Percentiles rank a stretch among this genome's conserved stretches.
These are phyloP conservation scores for Acromyrmex echinatior DNA, from an alignment of 1,140 invertebrate species.

Conservation along the genomic window DNA sequence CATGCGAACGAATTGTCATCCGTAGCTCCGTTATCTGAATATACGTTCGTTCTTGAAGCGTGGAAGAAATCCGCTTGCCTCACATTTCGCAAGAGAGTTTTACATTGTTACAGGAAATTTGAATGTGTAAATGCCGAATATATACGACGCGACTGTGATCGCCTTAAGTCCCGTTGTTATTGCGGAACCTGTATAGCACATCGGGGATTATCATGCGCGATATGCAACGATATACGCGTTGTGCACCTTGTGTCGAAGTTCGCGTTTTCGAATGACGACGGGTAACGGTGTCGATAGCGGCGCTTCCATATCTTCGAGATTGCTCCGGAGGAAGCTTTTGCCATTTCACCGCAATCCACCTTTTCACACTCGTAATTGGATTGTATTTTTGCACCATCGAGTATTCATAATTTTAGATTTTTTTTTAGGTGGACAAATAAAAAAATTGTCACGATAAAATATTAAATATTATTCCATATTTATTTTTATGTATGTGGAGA, in stretches of 20 bases:
- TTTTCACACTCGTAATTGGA: not conserved
- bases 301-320: slow-evolving; percentile 14
- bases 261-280: slow-evolving; percentile 32
- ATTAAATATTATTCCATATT: not conserved
- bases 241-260: slow-evolving; percentile 65
- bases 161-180: slow-evolving; percentile 58
- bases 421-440: not conserved
- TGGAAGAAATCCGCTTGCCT: slow-evolving; percentile 37
- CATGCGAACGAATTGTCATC: slow-evolving; percentile 43
- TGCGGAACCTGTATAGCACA: slow-evolving; percentile 40
- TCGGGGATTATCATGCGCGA: slow-evolving; percentile 63
- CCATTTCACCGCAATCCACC: not conserved
- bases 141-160: slow-evolving; percentile 41
- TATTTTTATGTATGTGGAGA: not conserved
- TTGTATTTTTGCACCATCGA: not conserved
- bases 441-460: not conserved
- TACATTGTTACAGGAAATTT: slow-evolving; percentile 57
- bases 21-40: slow-evolving; percentile 47
- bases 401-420: not conserved
- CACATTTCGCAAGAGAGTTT: slow-evolving; percentile 36
- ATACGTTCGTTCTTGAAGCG: not conserved
- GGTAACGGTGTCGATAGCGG: slow-evolving; percentile 57
- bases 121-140: slow-evolving; percentile 53
- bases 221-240: slow-evolving; percentile 43
- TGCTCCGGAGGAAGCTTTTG: not conserved